Evolutionary conservation across 2,888 invertebrate genomes (phyloP), one percentile per base, ranked within the genome.

Genomic region (Phalangium opilio): DNA sequence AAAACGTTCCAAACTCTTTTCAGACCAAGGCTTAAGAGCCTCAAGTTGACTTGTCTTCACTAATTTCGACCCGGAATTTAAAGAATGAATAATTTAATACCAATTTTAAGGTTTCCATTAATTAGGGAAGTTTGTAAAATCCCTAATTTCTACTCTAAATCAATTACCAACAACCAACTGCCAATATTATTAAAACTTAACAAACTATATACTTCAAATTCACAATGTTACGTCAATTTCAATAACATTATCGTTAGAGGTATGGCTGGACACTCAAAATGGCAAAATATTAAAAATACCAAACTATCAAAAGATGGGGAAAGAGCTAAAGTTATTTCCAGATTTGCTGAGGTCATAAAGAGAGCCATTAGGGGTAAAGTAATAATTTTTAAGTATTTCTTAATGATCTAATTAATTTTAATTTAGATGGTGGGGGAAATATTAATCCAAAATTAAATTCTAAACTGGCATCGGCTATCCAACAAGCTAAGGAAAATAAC

Each of bases 201-300:
- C 27, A 8, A 27, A 4, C 27, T 8, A 8, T 27, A 27, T 27
- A 27, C 4, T 27, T 7, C n/a, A n/a, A n/a, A n/a, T n/a, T n/a
- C 27, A 27, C 4, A 27, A 27, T 27, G 27, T 27, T 7, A 27
- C 27, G n/a, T n/a, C n/a, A n/a, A n/a, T n/a, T n/a, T n/a, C n/a
- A n/a, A n/a, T n/a, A n/a, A n/a, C n/a, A n/a, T n/a, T n/a, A 27
- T 27, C 27, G 27, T 8, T 7, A 35, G 42, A 33, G 17, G 35
- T 14, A 57, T 59, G 53, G 80, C 81, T 1, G 83, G 83, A 0
- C 83, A 83, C 61, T 78, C 77, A 41, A 82, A 83, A 67, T 83
- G 82, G 82, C 72, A 75, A 20, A 83, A 83, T 62, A 82, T 83
- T 27, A 73, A 70, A 51, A 80, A 81, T 57, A 73, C 68, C 2